A percentile compares a stretch with the other conserved stretches of the same genome.
These are phyloP conservation scores for Aurelia aurita complex sp. Pacific DNA, from an alignment of 30 jellyfish, hydroid and myxozoan species.

Conservation along the genomic window DNA sequence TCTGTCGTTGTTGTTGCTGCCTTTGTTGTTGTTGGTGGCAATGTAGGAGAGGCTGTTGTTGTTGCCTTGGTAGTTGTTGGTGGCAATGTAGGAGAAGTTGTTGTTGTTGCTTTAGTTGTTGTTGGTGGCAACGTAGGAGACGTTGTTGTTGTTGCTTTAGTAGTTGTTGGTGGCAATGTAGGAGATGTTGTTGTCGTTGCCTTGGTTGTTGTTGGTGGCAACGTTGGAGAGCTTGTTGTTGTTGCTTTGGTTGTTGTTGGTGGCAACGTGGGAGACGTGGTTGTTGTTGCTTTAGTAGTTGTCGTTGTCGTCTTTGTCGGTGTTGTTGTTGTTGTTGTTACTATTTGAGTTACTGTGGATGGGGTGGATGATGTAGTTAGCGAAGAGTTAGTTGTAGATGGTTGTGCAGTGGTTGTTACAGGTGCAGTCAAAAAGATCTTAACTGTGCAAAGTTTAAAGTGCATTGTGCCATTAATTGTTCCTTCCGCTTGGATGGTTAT, in stretches of 20 bases:
- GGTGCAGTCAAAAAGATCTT: not conserved
- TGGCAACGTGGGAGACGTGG: not conserved
- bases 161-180: not conserved
- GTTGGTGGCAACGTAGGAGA: not conserved
- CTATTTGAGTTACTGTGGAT: not conserved
- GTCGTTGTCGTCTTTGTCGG: not conserved
- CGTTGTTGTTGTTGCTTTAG: not conserved
- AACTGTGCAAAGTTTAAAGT: slow-evolving; percentile 8
- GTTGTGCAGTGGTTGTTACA: not conserved
- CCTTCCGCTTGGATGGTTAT: slow-evolving; percentile 50
- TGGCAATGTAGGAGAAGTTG: too few species aligned
- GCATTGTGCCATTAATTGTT: slow-evolving; percentile 3
- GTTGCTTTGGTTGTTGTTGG: slow-evolving; percentile 16
- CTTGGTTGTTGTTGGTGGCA: not conserved
- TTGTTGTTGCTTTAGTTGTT: not conserved
- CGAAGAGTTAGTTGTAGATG: not conserved
- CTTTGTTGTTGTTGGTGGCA: too few species aligned
- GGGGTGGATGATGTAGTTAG: not conserved
- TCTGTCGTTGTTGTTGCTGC: slow-evolving; percentile 12
- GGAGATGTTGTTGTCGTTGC: not conserved
- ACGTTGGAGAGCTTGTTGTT: not conserved
- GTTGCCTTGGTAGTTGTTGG: too few species aligned
- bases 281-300: not conserved
- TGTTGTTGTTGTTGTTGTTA: not conserved
- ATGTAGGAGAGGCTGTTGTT: too few species aligned